phyloP scores from a whole-genome alignment of 2,797 vertebrate species.

The Cossypha heuglini region DNA sequence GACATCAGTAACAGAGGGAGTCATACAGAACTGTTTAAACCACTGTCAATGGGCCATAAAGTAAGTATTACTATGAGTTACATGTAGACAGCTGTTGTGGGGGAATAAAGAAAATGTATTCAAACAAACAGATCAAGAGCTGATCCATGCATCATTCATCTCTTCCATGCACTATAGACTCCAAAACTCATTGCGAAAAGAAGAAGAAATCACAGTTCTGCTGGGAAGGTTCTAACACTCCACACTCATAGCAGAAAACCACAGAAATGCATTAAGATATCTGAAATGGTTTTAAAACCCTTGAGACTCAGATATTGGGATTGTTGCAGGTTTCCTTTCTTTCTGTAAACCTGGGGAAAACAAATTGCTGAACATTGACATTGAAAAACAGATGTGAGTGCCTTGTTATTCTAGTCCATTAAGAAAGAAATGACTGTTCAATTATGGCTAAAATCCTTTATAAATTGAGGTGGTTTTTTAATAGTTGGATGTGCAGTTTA shows the following conservation, averaged over 20 bases:
- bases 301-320: fast-evolving
- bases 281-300: background rate
- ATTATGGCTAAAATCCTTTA: background rate
- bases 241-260: background rate
- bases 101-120: background rate
- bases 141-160: background rate
- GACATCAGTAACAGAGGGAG: background rate
- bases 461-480: background rate
- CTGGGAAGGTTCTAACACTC: background rate
- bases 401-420: background rate
- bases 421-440: background rate
- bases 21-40: background rate
- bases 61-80: background rate
- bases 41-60: fast-evolving
- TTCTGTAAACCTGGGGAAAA: background rate
- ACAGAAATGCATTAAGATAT: background rate
- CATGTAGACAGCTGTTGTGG: background rate
- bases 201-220: background rate
- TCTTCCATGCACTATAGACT: background rate
- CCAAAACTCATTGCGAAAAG: background rate
- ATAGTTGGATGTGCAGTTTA: background rate
- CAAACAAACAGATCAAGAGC: background rate
- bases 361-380: background rate
- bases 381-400: background rate
- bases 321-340: background rate